A percentile compares a stretch with the other conserved stretches of the same genome.
Evolutionary conservation across 2,888 invertebrate genomes (phyloP).

Genomic region (Agrochola circellaris): DNA sequence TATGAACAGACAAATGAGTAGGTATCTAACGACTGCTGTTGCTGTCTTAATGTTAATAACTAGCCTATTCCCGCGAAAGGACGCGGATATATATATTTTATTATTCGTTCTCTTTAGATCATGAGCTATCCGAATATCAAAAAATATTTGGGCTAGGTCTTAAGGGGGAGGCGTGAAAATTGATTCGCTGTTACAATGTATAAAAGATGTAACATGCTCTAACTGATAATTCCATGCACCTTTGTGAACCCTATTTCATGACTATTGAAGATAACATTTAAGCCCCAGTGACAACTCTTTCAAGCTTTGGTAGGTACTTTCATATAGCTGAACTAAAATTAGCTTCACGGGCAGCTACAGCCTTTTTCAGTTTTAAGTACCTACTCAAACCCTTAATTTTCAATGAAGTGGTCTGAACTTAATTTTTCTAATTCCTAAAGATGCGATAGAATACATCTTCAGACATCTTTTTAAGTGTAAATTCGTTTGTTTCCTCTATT

Average conservation of each 20-base stretch:
- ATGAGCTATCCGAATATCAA: too few relatives aligned
- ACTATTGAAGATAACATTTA: background rate
- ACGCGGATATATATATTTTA: too few relatives aligned
- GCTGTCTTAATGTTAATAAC: too few relatives aligned
- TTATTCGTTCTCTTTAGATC: too few relatives aligned
- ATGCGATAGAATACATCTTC: background rate
- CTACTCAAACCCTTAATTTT: too few relatives aligned
- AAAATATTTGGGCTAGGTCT: too few relatives aligned
- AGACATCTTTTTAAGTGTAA: too few relatives aligned
- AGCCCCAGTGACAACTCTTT: background rate
- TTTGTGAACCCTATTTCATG: background rate
- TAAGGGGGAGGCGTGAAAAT: too few relatives aligned
- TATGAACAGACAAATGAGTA: background rate
- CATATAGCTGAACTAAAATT: background rate
- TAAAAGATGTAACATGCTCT: background rate
- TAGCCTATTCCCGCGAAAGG: too few relatives aligned
- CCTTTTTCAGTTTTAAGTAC: background rate
- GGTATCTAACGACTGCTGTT: background rate
- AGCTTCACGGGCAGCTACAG: background rate
- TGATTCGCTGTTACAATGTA: too few relatives aligned
- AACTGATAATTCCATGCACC: background rate
- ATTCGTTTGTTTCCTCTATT: too few relatives aligned
- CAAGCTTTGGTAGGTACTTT: background rate
- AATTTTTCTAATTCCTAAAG: background rate
- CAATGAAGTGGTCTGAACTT: too few relatives aligned